Conservation (phyloP, 2,797 vertebrate genomes). For the Lepus townsendii region DNA sequence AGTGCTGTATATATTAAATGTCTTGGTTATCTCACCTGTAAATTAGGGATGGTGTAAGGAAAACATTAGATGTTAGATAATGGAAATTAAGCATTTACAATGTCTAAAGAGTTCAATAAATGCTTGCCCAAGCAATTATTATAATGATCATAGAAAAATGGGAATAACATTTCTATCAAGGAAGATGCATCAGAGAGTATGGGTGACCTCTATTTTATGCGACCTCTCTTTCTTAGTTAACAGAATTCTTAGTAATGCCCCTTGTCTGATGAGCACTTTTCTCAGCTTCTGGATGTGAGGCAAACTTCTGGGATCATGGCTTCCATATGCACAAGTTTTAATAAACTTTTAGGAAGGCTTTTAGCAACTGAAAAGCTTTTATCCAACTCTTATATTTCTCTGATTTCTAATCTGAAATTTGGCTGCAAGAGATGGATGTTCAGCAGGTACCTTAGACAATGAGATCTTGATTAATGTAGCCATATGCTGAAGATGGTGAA, state of each 20-base stretch:
- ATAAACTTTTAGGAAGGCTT: neutral
- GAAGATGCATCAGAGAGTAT: neutral
- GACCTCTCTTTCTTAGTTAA: neutral
- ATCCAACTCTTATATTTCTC: neutral
- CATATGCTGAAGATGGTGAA: neutral
- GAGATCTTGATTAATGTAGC: constrained; percentile 21
- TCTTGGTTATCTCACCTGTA: neutral
- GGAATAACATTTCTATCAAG: neutral
- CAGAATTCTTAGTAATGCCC: neutral
- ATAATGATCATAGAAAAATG: neutral
- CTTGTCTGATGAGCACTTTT: neutral
- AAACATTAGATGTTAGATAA: neutral
- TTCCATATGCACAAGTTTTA: neutral
- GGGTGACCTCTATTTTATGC: neutral
- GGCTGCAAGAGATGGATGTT: neutral
- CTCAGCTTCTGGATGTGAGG: neutral
- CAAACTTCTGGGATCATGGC: neutral
- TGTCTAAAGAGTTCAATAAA: neutral
- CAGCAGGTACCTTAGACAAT: neutral
- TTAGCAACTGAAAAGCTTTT: neutral
- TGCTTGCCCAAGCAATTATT: neutral
- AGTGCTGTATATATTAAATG: neutral
- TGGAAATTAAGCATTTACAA: neutral
- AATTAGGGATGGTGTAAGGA: neutral
- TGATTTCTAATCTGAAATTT: neutral